These are phyloP conservation scores for Neolamprologus kungweensis DNA, from an alignment of 2,113 vertebrate genomes.

Conservation along the genomic window DNA sequence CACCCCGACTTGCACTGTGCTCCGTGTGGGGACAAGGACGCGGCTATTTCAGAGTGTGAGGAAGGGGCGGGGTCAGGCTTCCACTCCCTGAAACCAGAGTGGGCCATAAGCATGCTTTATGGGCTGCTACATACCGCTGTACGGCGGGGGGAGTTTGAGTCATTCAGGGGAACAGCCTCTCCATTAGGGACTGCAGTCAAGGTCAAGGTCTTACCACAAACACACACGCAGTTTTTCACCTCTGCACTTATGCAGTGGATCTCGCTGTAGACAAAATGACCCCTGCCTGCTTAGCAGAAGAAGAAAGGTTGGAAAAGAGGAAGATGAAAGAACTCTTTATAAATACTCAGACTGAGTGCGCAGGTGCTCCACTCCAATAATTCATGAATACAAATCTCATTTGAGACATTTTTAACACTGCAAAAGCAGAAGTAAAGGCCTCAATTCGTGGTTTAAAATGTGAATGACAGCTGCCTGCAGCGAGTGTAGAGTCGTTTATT, in stretches of 20 bases:
- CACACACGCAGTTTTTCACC: neutral
- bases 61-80: conserved; percentile 37
- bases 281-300: neutral
- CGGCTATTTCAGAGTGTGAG: conserved; percentile 74
- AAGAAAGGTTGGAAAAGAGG: neutral
- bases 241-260: neutral
- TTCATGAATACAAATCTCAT: neutral
- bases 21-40: conserved; percentile 67
- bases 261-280: neutral
- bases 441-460: neutral
- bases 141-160: conserved; percentile 45
- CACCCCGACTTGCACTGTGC: conserved; percentile 23
- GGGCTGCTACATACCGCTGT: conserved; percentile 69
- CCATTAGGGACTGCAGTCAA: conserved; percentile 66
- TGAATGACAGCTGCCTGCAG: neutral
- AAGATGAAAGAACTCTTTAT: neutral
- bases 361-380: neutral
- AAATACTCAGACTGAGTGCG: neutral
- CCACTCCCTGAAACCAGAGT: conserved; percentile 75
- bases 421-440: neutral
- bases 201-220: conserved; percentile 58
- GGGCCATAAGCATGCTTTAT: conserved; percentile 71
- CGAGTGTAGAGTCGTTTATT: neutral
- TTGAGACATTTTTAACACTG: neutral
- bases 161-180: conserved; percentile 67